A percentile compares a stretch with the other conserved stretches of the same genome.
phyloP scores from a whole-genome alignment of 2,797 vertebrate genomes.

The Schizopygopsis malacanthus region DNA sequence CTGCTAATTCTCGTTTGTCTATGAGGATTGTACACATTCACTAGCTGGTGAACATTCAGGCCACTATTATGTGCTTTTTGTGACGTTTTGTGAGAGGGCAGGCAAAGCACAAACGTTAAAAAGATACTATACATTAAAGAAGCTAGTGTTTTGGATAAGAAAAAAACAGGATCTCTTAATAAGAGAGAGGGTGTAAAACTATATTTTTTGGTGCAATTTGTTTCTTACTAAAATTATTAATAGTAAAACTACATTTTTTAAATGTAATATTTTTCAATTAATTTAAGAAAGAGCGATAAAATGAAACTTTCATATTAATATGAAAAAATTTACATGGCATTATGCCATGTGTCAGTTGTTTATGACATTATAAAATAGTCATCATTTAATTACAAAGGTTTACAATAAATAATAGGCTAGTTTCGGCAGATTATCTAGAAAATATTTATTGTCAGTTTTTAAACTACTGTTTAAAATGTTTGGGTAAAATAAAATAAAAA shows the following conservation, averaged over 20 bases:
- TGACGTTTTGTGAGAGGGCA: neutral
- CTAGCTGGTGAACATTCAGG: neutral
- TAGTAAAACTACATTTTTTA: neutral
- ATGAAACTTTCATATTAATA: neutral
- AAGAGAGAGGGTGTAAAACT: neutral
- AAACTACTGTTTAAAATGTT: too few relatives aligned
- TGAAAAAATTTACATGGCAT: neutral
- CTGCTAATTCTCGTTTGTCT: conserved; percentile 15
- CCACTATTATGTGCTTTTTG: neutral
- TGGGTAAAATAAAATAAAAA: neutral
- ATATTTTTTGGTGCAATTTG: neutral
- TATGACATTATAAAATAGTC: neutral
- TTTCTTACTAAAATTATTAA: neutral
- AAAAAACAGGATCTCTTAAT: neutral
- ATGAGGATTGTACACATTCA: neutral
- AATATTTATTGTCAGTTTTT: neutral
- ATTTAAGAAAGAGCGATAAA: neutral
- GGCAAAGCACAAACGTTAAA: neutral
- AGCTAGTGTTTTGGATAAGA: neutral
- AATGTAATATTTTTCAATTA: neutral
- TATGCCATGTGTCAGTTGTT: neutral
- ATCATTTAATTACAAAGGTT: neutral
- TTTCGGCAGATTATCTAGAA: neutral
- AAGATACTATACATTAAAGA: conserved; percentile 1
- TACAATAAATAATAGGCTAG: neutral